Percentiles rank a stretch among this genome's conserved stretches.
Evolutionary conservation across 1,140 invertebrate genomes (phyloP).

Genomic region (Drosophila parvula): DNA sequence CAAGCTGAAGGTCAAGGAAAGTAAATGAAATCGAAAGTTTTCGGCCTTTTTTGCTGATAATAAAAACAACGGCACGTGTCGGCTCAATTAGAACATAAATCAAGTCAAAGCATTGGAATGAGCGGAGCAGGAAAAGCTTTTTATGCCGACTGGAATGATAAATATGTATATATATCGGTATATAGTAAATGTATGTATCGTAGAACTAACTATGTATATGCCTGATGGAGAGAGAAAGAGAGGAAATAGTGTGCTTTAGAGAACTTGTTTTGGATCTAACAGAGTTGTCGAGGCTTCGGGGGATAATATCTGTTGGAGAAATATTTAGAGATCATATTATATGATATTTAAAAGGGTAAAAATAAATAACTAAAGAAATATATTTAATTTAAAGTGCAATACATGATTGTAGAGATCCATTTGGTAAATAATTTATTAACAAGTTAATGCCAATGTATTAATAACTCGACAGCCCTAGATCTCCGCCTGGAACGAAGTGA

Average conservation of each 20-base stretch:
- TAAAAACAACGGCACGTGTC: conserved; percentile 51
- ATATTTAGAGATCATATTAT: background rate
- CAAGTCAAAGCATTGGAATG: conserved; percentile 18
- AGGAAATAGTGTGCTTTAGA: background rate
- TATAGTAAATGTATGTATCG: too few species aligned
- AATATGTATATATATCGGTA: conserved; percentile 3
- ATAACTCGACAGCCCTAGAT: conserved; percentile 41
- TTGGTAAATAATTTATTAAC: too few species aligned
- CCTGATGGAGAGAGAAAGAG: background rate
- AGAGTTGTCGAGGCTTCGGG: conserved; percentile 45
- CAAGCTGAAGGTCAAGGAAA: conserved; percentile 58
- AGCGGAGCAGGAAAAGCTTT: conserved; percentile 28
- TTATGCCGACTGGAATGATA: conserved; percentile 36
- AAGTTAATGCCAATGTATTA: too few species aligned
- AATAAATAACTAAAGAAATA: too few species aligned
- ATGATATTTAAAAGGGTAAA: too few species aligned
- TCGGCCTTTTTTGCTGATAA: conserved; percentile 25
- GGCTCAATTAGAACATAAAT: conserved; percentile 37
- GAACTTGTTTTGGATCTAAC: conserved; percentile 41
- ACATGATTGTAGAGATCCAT: too few species aligned
- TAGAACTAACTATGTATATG: conserved; percentile 7
- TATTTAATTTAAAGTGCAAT: too few species aligned
- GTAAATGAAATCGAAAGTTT: conserved; percentile 50
- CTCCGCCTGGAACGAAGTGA: conserved; percentile 48
- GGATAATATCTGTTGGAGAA: background rate